phyloP scores from a whole-genome alignment of 2,888 invertebrate genomes.

The Ditylenchus weischeri region DNA sequence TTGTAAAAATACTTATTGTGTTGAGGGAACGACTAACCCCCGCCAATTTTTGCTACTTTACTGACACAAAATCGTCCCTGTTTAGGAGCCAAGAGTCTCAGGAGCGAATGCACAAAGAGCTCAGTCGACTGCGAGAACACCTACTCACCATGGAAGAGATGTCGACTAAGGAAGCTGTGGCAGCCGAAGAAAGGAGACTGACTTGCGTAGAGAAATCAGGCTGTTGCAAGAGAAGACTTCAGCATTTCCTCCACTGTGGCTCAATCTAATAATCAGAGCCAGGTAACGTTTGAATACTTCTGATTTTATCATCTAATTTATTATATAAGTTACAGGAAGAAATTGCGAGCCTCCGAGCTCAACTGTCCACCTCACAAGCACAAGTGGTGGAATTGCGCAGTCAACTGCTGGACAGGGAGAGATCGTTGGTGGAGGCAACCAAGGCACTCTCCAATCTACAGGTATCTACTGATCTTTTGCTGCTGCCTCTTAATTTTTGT shows the following conservation, averaged over 20 bases:
- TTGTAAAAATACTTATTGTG: no score
- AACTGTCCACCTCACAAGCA: slow-evolving; percentile 5
- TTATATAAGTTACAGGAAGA: slow-evolving; percentile 17
- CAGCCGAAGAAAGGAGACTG: slow-evolving; percentile 76
- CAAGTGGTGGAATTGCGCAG: slow-evolving; percentile 12
- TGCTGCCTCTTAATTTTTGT: no score
- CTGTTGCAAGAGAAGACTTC: slow-evolving; percentile 65
- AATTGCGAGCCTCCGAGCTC: slow-evolving; percentile 11
- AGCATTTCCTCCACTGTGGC: slow-evolving; percentile 33
- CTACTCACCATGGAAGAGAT: slow-evolving; percentile 61
- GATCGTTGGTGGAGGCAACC: slow-evolving; percentile 23
- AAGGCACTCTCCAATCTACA: slow-evolving; percentile 80
- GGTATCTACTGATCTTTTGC: no score
- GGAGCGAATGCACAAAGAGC: slow-evolving; percentile 66
- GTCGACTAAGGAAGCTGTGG: slow-evolving; percentile 46
- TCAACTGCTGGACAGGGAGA: slow-evolving; percentile 23
- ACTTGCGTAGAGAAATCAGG: slow-evolving; percentile 72
- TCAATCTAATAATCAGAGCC: slow-evolving; percentile 26
- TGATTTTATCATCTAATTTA: slow-evolving; percentile 5
- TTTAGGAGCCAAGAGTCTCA: slow-evolving; percentile 21
- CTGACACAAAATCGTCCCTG: not conserved
- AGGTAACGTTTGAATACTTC: slow-evolving; percentile 23
- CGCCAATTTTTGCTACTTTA: no score
- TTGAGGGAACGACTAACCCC: no score
- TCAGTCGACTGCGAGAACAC: slow-evolving; percentile 79